Evolutionary conservation across 2,888 invertebrate genomes (phyloP).

Genomic region (Tenthredo scrophulariae): DNA sequence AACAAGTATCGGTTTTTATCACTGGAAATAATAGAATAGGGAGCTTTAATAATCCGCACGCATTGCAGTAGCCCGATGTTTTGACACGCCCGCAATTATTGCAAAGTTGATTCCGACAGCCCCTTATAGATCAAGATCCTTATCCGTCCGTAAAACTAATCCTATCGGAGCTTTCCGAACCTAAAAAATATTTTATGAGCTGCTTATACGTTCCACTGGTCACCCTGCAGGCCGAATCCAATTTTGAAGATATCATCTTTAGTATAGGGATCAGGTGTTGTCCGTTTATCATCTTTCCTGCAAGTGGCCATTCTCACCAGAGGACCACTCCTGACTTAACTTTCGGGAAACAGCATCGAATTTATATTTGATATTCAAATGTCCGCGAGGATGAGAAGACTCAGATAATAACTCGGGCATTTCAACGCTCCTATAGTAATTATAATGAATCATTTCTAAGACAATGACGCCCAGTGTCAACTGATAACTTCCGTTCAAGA

Average conservation of each 20-base stretch:
- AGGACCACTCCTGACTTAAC: conserved; percentile 5
- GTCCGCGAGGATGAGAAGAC: not conserved
- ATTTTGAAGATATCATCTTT: conserved; percentile 78
- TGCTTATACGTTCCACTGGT: conserved; percentile 78
- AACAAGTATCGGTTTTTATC: not conserved
- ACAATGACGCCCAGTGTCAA: conserved; percentile 52
- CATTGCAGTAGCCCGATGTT: conserved; percentile 42
- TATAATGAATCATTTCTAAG: conserved; percentile 38
- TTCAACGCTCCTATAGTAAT: not conserved
- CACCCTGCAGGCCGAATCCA: conserved; percentile 76
- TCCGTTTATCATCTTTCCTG: conserved; percentile 51
- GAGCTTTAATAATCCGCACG: conserved; percentile 27
- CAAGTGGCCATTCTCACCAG: conserved; percentile 47
- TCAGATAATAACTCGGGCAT: not conserved
- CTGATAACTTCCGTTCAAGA: conserved; percentile 58
- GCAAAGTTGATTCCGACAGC: conserved; percentile 31
- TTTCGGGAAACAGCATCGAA: not conserved
- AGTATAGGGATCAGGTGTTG: conserved; percentile 74
- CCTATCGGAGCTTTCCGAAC: conserved; percentile 69
- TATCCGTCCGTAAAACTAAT: conserved; percentile 76
- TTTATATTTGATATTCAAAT: conserved; percentile 12
- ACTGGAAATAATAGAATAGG: not conserved
- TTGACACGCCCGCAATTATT: conserved; percentile 45
- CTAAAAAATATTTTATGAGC: conserved; percentile 77
- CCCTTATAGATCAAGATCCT: conserved; percentile 67